Percentiles rank a stretch among this genome's conserved stretches.
Evolutionary conservation across 2,113 vertebrate species (phyloP).

Genomic region (Anser cygnoides): DNA sequence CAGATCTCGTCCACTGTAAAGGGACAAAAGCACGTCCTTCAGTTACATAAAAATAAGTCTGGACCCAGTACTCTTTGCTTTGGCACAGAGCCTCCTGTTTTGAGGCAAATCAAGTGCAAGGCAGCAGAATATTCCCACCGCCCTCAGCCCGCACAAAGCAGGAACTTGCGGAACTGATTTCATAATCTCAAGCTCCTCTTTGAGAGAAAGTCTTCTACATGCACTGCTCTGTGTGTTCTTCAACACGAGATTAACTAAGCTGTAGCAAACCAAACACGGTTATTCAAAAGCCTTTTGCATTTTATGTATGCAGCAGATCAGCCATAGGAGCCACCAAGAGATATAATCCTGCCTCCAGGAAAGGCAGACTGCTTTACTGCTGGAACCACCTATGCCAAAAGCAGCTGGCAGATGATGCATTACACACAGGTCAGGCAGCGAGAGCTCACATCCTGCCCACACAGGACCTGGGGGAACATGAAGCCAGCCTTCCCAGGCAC

Average conservation of each 20-base stretch:
- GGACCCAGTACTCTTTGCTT: not conserved
- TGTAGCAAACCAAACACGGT: not conserved
- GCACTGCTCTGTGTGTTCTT: not conserved
- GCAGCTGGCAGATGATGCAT: accelerated
- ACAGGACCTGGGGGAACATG: not conserved
- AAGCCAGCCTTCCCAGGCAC: not conserved
- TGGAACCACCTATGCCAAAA: not conserved
- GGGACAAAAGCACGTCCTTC: not conserved
- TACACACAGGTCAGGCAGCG: not conserved
- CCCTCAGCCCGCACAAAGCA: not conserved
- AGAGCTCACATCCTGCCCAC: not conserved
- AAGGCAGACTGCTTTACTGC: not conserved
- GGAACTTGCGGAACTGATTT: not conserved
- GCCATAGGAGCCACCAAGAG: accelerated
- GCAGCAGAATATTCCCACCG: not conserved
- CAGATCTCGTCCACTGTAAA: not conserved
- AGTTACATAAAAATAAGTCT: not conserved
- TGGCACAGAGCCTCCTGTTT: not conserved
- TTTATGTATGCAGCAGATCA: not conserved
- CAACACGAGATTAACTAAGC: not conserved
- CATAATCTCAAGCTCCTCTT: not conserved
- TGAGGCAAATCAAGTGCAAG: not conserved
- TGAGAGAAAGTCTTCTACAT: not conserved
- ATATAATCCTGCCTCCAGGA: not conserved
- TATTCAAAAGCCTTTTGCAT: not conserved